These are phyloP conservation scores for Hycleus cichorii DNA, from an alignment of 1,140 invertebrate genomes.

Conservation along the genomic window DNA sequence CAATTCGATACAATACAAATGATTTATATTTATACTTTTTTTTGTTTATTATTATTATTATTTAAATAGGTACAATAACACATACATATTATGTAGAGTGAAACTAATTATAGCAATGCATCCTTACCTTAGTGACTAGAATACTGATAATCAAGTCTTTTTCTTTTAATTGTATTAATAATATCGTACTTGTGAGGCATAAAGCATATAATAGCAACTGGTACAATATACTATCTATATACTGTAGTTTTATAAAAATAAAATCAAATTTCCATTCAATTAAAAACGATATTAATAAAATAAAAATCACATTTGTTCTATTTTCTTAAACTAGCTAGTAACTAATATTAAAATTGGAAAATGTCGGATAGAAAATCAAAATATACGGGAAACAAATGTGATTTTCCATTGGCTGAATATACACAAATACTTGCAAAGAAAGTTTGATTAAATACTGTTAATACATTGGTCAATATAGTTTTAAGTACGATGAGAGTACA, in stretches of 20 bases:
- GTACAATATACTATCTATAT: too few species aligned
- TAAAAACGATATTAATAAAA: too few species aligned
- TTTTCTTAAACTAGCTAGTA: too few species aligned
- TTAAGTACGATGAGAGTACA: constrained; percentile 23
- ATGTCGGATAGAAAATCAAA: too few species aligned
- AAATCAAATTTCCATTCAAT: too few species aligned
- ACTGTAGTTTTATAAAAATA: too few species aligned
- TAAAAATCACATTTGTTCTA: too few species aligned
- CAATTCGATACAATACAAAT: constrained; percentile 35
- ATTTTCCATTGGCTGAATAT: constrained; percentile 8
- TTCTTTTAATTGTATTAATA: constrained; percentile 19
- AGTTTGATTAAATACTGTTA: constrained; percentile 29
- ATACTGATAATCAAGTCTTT: constrained; percentile 43
- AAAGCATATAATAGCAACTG: constrained; percentile 18
- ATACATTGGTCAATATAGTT: constrained; percentile 28
- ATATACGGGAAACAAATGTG: constrained; percentile 12
- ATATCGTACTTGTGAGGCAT: constrained; percentile 14
- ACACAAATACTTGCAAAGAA: constrained; percentile 15
- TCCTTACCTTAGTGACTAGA: constrained; percentile 40
- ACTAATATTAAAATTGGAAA: too few species aligned
- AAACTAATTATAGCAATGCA: constrained; percentile 26
- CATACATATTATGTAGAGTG: constrained; percentile 15
- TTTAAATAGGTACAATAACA: constrained; percentile 32
- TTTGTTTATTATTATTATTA: constrained; percentile 2
- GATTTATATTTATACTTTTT: constrained; percentile 22